Evolutionary conservation across 2,888 invertebrate species (phyloP).

Genomic region (Pharmacophagus antenor): DNA sequence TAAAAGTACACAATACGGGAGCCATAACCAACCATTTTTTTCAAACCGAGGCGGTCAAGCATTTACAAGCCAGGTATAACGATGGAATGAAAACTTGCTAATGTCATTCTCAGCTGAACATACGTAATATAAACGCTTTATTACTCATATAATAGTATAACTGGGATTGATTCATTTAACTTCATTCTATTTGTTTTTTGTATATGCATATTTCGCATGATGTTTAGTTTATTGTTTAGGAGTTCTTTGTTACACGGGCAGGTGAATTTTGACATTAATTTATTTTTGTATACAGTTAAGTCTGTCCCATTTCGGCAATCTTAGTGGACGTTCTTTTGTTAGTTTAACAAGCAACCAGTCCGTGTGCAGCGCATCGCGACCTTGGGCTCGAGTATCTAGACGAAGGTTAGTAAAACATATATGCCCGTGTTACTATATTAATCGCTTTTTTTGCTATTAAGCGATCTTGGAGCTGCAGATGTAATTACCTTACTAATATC

Average conservation of each 20-base stretch:
- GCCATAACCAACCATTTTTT: constrained; percentile 55
- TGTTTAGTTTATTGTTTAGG: constrained; percentile 39
- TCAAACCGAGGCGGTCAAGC: constrained; percentile 65
- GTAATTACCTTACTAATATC: neutral
- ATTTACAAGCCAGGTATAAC: constrained; percentile 73
- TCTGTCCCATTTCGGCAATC: constrained; percentile 80
- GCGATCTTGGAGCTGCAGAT: neutral
- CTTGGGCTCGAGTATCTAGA: constrained; percentile 84
- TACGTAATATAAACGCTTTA: constrained; percentile 67
- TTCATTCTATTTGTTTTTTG: constrained; percentile 34
- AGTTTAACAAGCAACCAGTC: constrained; percentile 82
- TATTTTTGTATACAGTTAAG: constrained; percentile 76
- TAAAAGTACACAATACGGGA: constrained; percentile 54
- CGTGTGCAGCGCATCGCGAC: constrained; percentile 81
- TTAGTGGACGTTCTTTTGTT: constrained; percentile 81
- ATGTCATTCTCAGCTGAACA: constrained; percentile 79
- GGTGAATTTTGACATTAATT: constrained; percentile 36
- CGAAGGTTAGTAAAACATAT: constrained; percentile 77
- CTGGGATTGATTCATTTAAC: constrained; percentile 38
- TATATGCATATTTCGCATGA: constrained; percentile 40
- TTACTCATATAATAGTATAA: constrained; percentile 45
- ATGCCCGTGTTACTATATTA: constrained; percentile 37
- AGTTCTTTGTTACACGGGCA: constrained; percentile 46
- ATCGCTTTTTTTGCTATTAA: constrained; percentile 30
- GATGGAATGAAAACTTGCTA: constrained; percentile 73